Evolutionary conservation across 2,888 invertebrate species (phyloP), one percentile per base, ranked within the genome.

Genomic region (Archips crataeganus): DNA sequence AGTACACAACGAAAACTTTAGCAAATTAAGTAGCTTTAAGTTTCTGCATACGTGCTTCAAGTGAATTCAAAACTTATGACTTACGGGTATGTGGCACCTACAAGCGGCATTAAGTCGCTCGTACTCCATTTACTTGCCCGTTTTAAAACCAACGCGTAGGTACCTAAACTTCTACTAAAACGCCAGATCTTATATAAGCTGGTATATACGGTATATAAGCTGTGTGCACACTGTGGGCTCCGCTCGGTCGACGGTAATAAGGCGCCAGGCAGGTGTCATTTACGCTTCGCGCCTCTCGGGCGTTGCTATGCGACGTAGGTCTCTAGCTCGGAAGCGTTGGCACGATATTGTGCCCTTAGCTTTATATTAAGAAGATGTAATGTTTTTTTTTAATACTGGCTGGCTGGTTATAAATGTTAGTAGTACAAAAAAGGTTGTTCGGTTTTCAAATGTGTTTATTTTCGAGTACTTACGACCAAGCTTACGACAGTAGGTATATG

Each of bases 241-340:
- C 57, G 45, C 51, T 36, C 68, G 47, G 62, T 67, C 71, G 47
- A 51, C 63, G 36, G 70, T 74, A 74, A 74, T 74, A 74, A 70
- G 74, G 69, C 70, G 23, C 57, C 62, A 79, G 81, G 79, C 85
- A 85, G 86, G 84, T 86, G 86, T 83, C 82, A 83, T 85, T 87
- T 81, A 86, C 84, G 86, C 81, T 86, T 85, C 81, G 80, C 80
- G 83, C 82, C 79, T 79, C 82, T 79, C 80, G 79, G 65, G 77
- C 78, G 84, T 85, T 82, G 80, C 86, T 79, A 83, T 49, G 80
- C 83, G 78, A 82, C 83, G 51, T 13, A 32, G 54, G 62, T 54
- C 45, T 6, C 51, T 63, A 23, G 32, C 45, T 45, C 13, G 13
- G 45, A 47, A 64, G 47, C 65, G 32, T 9, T 8, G 13, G 32